Evolutionary conservation across 2,888 invertebrate species (phyloP), one percentile per base, ranked within the genome.

Genomic region (Ornithoptera priamus): DNA sequence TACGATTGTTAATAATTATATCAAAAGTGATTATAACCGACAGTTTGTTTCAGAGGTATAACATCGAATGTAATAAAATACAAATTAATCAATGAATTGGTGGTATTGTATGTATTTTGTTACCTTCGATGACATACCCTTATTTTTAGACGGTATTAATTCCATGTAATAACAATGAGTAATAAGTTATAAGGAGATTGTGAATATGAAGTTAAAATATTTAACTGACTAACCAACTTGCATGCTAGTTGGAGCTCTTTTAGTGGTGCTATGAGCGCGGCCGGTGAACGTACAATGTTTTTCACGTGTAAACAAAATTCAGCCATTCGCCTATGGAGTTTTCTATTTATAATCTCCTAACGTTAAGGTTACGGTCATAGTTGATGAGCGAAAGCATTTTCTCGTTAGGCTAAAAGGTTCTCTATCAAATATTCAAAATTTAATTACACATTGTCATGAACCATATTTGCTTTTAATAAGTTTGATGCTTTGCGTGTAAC

Each of bases 281-380:
- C 56, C 50, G 65, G 42, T 57, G 66, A 22, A 62, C 36, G 39
- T 42, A 53, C 63, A 60, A 62, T 46, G 58, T 63, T 67, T 70
- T 53, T 59, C 67, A 67, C 67, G 53, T 63, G 66, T 66, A 67
- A 67, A 70, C 70, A 7, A 30, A 30, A 70, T 59, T 24, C 59
- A 39, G 59, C 67, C 24, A 63, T 63, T 60, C 20, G 63, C 63
- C 53, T 60, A 67, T 67, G 53, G 70, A 63, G 62, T 70, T 67
- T 66, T 63, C 70, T 70, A 70, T 67, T 70, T 70, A 67, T 70
- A 70, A 62, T 56, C 63, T 22, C 36, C 67, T 60, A 70, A 58
- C 65, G 59, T 36, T 7, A 70, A 70, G 67, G 63, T 70, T 70
- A 70, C 70, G 70, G 70, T 60, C 70, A 67, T 63, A 67, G 70